A percentile compares a stretch with the other conserved stretches of the same genome.
These are phyloP conservation scores for Acomys russatus DNA, from an alignment of 2,797 vertebrate species.

Conservation along the genomic window DNA sequence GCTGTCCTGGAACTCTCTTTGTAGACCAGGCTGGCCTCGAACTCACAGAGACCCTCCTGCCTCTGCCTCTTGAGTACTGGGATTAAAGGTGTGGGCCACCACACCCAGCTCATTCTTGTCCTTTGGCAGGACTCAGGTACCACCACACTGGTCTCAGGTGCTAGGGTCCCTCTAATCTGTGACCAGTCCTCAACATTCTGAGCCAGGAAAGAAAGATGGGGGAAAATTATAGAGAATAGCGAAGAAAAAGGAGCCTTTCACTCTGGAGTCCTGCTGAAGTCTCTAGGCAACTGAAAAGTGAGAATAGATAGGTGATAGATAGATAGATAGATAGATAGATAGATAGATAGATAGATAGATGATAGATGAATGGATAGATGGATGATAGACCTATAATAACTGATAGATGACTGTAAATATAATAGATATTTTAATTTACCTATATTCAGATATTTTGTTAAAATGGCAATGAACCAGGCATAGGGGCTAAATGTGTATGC, in stretches of 20 bases:
- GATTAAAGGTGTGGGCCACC: too few relatives aligned
- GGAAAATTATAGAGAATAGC: not conserved
- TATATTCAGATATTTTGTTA: not conserved
- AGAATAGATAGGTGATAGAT: too few relatives aligned
- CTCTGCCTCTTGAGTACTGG: too few relatives aligned
- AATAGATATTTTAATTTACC: not conserved
- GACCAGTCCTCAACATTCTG: not conserved
- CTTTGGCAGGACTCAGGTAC: not conserved
- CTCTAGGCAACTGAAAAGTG: not conserved
- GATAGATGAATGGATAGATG: not conserved
- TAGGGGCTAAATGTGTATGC: not conserved
- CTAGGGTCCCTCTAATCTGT: accelerated
- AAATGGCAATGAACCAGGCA: not conserved
- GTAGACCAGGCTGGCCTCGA: too few relatives aligned
- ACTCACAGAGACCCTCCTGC: too few relatives aligned
- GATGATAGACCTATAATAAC: not conserved
- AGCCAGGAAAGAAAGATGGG: not conserved
- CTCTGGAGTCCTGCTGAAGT: not conserved
- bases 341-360: accelerated
- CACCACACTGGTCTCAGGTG: not conserved
- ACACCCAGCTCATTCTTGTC: not conserved
- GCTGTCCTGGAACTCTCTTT: too few relatives aligned
- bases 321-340: not conserved
- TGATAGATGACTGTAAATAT: not conserved
- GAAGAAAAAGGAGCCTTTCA: not conserved